Evolutionary conservation across 1,140 invertebrate species (phyloP).

Genomic region (Apis florea): DNA sequence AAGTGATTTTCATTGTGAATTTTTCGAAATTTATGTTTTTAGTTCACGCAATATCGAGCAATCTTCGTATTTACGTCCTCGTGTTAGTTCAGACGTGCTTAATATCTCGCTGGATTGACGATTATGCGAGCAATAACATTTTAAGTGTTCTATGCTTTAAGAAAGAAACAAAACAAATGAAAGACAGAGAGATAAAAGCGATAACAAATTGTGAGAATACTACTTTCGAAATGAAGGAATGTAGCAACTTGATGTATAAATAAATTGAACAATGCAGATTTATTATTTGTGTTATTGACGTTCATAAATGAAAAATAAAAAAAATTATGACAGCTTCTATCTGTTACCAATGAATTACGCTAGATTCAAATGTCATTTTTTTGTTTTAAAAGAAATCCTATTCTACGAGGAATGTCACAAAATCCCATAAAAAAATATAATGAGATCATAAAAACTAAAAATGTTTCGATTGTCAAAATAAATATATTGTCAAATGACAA

Average conservation of each 20-base stretch:
- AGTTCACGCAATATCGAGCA: slow-evolving; percentile 31
- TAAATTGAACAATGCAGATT: slow-evolving; percentile 62
- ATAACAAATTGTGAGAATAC: slow-evolving; percentile 38
- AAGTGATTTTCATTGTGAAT: slow-evolving; percentile 19
- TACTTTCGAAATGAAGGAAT: slow-evolving; percentile 56
- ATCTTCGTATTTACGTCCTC: slow-evolving; percentile 52
- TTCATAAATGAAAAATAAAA: background rate
- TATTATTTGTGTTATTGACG: slow-evolving; percentile 3
- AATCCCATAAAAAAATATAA: too few species aligned
- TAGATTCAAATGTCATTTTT: too few species aligned
- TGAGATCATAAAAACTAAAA: too few species aligned
- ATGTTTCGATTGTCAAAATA: background rate
- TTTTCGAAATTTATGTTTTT: slow-evolving; percentile 40
- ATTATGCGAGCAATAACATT: slow-evolving; percentile 49
- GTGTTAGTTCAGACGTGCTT: slow-evolving; percentile 44
- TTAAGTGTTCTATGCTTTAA: slow-evolving; percentile 59
- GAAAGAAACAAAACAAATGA: slow-evolving; percentile 1
- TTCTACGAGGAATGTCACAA: too few species aligned
- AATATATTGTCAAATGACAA: background rate
- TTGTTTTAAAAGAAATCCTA: too few species aligned
- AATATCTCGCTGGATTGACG: slow-evolving; percentile 36
- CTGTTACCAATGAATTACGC: too few species aligned
- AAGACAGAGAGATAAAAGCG: slow-evolving; percentile 5
- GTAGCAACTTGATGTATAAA: slow-evolving; percentile 65
- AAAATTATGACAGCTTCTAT: too few species aligned